A percentile compares a stretch with the other conserved stretches of the same genome.
Conservation (phyloP, 2,113 vertebrate genomes). For the Athene cunicularia region DNA sequence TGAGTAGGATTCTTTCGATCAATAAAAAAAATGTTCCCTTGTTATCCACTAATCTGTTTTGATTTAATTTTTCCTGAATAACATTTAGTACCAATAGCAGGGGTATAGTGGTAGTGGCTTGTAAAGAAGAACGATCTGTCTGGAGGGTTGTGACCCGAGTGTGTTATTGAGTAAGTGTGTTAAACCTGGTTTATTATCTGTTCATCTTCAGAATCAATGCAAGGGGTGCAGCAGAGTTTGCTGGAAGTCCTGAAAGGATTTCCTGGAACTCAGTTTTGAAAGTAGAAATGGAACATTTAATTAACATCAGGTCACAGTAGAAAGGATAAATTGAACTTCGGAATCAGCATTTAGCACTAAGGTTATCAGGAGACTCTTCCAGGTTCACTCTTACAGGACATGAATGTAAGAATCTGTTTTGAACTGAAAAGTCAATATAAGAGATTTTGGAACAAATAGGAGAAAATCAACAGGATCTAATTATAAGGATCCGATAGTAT, state of each 20-base stretch:
- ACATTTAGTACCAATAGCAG: neutral
- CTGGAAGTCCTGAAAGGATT: neutral
- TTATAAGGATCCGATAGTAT: neutral
- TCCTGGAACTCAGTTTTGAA: neutral
- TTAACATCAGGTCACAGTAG: neutral
- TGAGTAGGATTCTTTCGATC: neutral
- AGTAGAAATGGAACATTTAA: neutral
- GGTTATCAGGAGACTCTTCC: neutral
- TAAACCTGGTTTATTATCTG: neutral
- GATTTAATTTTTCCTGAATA: neutral
- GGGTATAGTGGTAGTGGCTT: neutral
- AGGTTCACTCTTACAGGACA: neutral
- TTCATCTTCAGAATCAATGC: neutral
- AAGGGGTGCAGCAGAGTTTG: neutral
- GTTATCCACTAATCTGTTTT: neutral
- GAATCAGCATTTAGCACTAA: neutral
- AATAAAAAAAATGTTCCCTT: neutral
- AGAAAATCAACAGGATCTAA: neutral
- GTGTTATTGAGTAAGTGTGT: neutral
- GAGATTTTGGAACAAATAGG: neutral
- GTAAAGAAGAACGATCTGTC: neutral
- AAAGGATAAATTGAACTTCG: neutral
- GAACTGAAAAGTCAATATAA: neutral
- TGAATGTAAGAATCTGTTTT: neutral
- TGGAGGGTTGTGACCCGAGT: neutral